Evolutionary conservation across 2,113 vertebrate species (phyloP).

Genomic region (Panthera uncia): DNA sequence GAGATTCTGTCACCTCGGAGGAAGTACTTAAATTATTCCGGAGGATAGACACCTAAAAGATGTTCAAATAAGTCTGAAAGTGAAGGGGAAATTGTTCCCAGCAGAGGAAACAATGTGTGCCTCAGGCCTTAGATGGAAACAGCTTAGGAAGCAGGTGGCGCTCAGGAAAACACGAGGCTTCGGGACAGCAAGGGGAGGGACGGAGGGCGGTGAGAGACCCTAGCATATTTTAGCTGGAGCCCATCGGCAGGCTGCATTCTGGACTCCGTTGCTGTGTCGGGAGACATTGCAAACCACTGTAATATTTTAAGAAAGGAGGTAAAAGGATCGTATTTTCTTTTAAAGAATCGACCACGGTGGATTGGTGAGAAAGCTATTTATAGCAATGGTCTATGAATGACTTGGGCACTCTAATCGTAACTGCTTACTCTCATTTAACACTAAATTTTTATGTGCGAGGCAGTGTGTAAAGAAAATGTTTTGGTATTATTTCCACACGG

Average conservation of each 20-base stretch:
- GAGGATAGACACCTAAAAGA: background rate
- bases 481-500: background rate
- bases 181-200: no score
- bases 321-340: background rate
- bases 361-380: background rate
- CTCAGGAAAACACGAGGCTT: background rate
- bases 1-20: background rate
- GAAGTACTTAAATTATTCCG: background rate
- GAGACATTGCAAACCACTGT: background rate
- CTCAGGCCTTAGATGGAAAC: rapidly evolving
- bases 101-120: rapidly evolving
- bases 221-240: rapidly evolving
- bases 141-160: rapidly evolving
- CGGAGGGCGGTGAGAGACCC: rapidly evolving
- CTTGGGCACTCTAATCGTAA: background rate
- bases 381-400: background rate
- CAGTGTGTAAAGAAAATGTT: background rate
- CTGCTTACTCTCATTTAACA: background rate
- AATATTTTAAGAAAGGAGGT: background rate
- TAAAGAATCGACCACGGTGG: background rate
- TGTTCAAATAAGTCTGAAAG: background rate
- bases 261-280: background rate
- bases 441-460: background rate
- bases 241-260: rapidly evolving
- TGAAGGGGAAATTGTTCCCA: background rate